Base-by-base conservation (phyloP, 2,797 vertebrate genomes). In the Nyctibius grandis region DNA sequence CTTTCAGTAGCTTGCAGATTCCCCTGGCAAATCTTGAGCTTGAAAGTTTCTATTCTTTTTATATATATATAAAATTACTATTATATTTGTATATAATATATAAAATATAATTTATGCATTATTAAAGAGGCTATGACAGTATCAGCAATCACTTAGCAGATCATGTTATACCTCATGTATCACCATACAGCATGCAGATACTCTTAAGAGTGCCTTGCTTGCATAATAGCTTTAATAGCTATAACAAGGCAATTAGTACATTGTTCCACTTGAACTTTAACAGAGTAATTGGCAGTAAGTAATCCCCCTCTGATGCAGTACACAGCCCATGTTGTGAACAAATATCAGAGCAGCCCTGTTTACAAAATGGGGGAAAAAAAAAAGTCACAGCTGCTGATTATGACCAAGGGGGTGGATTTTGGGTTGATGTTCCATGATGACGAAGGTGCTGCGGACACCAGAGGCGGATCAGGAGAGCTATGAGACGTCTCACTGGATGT, bases 201-300 rank as follows among this genome's bases (percentile, higher is more conserved):
- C 81, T 88, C 73, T 94, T 64, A 89, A 44, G 75, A 91, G 69
- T 59, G 91, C 76, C 91, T 90, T 84, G 88, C 94, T 94, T 91
- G 86, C 91, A 67, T 94, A 96, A 85, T 23, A 91, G 85, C 89
- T 95, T 96, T 96, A 96, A 96, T 92, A 96, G 86, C 88, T 94
- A 36, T 88, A 96, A 94, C 88, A 96, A 96, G 91, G 91, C 94
- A 97, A 96, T 96, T 97, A 97, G 89, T 95, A 77, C 78, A 70
- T 95, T 18, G 21, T 97, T 96, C 91, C 86, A 93, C 91, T 95
- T 95, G 95, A 97, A 94, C 96, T 95, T 95, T 70, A 96, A 93
- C 14, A 34, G 65, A 73, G 73, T 90, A 96, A 93, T 89, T 96
- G 91, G 70, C 76, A 86, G 42, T 75, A 91, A 91, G 90, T 88